These are phyloP conservation scores for Crossocerus cetratus DNA, from an alignment of 2,888 invertebrate genomes.

Conservation along the genomic window DNA sequence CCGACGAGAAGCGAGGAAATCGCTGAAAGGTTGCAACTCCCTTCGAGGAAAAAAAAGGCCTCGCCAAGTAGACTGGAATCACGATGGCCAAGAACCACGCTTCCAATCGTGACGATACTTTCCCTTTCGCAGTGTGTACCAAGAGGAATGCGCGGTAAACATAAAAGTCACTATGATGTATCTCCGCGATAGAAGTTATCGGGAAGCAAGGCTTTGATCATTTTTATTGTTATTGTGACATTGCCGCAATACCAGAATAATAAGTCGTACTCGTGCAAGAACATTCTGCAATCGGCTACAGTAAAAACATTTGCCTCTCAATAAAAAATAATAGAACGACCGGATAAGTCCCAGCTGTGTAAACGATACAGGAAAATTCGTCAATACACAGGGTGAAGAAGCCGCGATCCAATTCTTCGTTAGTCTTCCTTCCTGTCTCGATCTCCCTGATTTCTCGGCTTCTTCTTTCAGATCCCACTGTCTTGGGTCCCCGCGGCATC, in stretches of 20 bases:
- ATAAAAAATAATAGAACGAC: too few relatives aligned
- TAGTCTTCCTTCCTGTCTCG: neutral
- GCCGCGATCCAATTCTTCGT: conserved; percentile 48
- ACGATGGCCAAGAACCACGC: neutral
- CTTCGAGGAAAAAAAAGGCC: neutral
- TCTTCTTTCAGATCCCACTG: neutral
- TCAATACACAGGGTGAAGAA: conserved; percentile 2
- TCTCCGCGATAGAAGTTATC: too few relatives aligned
- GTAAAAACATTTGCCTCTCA: conserved; percentile 52
- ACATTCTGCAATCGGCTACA: conserved; percentile 49
- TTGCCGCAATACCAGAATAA: conserved; percentile 27
- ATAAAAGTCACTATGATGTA: too few relatives aligned
- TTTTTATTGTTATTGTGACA: conserved; percentile 28
- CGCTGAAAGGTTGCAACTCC: too few relatives aligned
- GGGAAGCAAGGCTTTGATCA: too few relatives aligned
- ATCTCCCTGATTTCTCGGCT: neutral
- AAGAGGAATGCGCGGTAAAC: too few relatives aligned
- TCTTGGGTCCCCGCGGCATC: neutral
- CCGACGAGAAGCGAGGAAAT: too few relatives aligned
- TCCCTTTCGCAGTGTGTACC: too few relatives aligned
- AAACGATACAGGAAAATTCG: too few relatives aligned
- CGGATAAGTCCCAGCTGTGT: too few relatives aligned
- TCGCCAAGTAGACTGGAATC: neutral
- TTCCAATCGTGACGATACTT: too few relatives aligned
- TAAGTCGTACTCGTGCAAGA: conserved; percentile 29